These are phyloP conservation scores for Marisa cornuarietis DNA, from an alignment of 1,140 invertebrate species.

Conservation along the genomic window DNA sequence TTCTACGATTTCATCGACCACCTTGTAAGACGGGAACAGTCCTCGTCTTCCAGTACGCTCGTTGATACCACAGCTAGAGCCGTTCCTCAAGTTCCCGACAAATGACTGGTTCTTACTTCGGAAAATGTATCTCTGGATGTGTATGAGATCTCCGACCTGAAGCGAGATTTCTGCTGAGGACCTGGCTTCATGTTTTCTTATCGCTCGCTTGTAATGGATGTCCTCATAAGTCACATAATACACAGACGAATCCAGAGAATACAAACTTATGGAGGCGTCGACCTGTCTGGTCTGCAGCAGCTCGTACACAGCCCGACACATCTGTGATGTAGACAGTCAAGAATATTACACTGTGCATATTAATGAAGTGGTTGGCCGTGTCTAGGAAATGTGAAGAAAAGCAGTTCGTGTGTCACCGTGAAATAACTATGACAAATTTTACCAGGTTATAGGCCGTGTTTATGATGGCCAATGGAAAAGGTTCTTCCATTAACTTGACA, in stretches of 20 bases:
- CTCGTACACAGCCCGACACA: slow-evolving; percentile 95
- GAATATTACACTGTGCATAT: no score
- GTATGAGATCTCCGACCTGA: slow-evolving; percentile 82
- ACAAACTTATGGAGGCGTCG: slow-evolving; percentile 85
- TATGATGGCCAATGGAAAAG: no score
- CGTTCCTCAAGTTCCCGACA: slow-evolving; percentile 97
- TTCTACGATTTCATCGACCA: slow-evolving; percentile 46
- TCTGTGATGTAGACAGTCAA: slow-evolving; percentile 67
- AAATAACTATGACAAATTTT: no score
- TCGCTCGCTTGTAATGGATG: slow-evolving; percentile 82
- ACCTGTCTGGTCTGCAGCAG: slow-evolving; percentile 90
- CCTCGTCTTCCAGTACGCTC: slow-evolving; percentile 75
- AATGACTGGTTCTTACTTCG: no score
- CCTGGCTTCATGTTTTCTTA: slow-evolving; percentile 68
- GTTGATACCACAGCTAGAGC: slow-evolving; percentile 89
- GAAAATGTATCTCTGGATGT: slow-evolving; percentile 68
- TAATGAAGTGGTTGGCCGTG: no score
- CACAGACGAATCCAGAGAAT: slow-evolving; percentile 95
- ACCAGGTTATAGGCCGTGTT: no score
- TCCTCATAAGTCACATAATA: slow-evolving; percentile 95
- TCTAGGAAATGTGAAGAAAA: no score
- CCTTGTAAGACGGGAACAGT: slow-evolving; percentile 69
- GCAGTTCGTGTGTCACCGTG: no score
- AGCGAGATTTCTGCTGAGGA: slow-evolving; percentile 77
- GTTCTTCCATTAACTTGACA: no score